Evolutionary conservation across 2,113 vertebrate genomes (phyloP), one percentile per base, ranked within the genome.

Genomic region (Strix aluco): DNA sequence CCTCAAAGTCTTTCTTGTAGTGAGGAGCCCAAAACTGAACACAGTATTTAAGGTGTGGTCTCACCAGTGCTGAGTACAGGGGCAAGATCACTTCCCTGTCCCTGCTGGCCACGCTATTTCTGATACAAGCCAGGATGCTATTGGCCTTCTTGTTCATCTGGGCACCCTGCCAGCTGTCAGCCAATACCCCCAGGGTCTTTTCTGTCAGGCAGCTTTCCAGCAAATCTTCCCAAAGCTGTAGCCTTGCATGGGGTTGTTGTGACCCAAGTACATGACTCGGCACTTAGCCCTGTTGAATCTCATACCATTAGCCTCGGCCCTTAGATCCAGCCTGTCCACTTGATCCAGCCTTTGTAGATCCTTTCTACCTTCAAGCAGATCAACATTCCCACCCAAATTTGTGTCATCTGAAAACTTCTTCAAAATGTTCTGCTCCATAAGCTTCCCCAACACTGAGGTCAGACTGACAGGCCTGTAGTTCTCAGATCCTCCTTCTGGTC

Each of bases 11-110:
- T 2, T 54, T 54, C 51, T 23, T 54, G 51, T 23, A 32, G 11
- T 40, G 51, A 54, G 15, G 15, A 5, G 4, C 25, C 25, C 26
- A 38, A 75, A 38, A 49, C 11, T 26, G 29, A 21, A n/a, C 25
- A 59, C 25, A 32, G 51, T 6, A 55, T 13, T 55, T 1, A 1
- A 73, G 20, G 8, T 61, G 34, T 0, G 0, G 26, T 25, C 26
- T 30, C 61, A 40, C 12, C 61, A 62, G 46, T 47, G 19, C 19
- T 10, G 10, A 47, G 46, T 47, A 47, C 20, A 47, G 46, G 46
- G 20, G 46, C 20, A 47, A 11, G 20, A 47, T 47, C 46, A 47
- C 46, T 47, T 47, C 19, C 20, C 20, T 47, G 10, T 19, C 20
- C 9, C 20, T 47, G 19, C 20, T 21, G 46, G 44, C 44, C 44